Conservation (phyloP, 2,113 vertebrate genomes). For the Neoarius graeffei region DNA sequence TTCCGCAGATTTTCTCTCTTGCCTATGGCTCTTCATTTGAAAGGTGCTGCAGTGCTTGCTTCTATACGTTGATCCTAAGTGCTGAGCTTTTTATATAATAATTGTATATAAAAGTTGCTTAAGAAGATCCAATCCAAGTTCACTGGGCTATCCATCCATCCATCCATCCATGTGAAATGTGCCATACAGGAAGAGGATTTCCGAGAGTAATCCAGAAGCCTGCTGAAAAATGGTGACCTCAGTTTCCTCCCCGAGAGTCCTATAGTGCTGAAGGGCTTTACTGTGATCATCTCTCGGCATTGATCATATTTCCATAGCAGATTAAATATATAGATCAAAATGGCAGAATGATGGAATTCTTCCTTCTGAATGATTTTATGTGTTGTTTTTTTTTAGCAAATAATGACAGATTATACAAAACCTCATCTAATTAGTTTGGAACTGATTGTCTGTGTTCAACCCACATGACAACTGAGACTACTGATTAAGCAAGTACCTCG, state of each 20-base stretch:
- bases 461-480: neutral
- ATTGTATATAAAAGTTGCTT: neutral
- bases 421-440: conserved; percentile 4
- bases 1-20: conserved; percentile 35
- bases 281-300: neutral
- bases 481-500: neutral
- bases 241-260: neutral
- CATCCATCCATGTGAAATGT: neutral
- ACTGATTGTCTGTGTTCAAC: neutral
- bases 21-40: conserved; percentile 22
- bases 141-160: no score
- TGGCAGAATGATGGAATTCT: neutral
- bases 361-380: conserved; percentile 2
- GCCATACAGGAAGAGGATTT: neutral
- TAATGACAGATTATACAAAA: neutral
- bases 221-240: conserved; percentile 21
- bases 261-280: neutral
- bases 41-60: conserved; percentile 1
- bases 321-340: neutral
- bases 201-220: neutral
- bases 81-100: neutral
- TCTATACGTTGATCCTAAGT: neutral
- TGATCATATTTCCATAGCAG: conserved; percentile 12
- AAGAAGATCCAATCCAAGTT: neutral
- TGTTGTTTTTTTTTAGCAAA: neutral